Evolutionary conservation across 2,888 invertebrate species (phyloP), one percentile per base, ranked within the genome.

Genomic region (Apamea sordens): DNA sequence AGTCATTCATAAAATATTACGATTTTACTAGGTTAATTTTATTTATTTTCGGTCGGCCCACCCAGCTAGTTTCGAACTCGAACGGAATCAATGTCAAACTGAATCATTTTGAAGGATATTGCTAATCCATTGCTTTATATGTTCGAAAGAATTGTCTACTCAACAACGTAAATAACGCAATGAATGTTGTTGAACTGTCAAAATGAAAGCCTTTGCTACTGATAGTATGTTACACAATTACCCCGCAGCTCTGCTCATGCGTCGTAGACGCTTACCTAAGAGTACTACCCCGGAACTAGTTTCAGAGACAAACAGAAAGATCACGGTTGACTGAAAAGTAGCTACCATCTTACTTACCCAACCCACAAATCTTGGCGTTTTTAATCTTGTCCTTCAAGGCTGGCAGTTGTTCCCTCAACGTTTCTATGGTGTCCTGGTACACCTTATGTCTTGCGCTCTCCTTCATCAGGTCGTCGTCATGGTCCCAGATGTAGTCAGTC

Each of bases 281-380:
- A n/a, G n/a, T n/a, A n/a, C 24, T 15, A 32, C 8, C 15, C 53
- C 6, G 6, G 53, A 69, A 36, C n/a, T 18, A 67, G 18, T 71
- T n/a, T 4, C 21, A 32, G 10, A 67, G 15, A 13, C n/a, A 8
- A 67, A 21, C 64, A 64, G 64, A 64, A 36, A 11, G 11, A 36
- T 64, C 10, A 5, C 21, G 1, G 24, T 36, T 36, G 10, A 5
- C 11, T 28, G 36, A 76, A 76, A 24, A 76, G 3, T 18, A 21
- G 24, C 18, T 15, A n/a, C 21, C 8, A 74, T 36, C 0, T 32
- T 13, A 61, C 87, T 90, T 79, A 97, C 97, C 97, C 75, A 94
- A 92, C 5, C 97, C 97, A 83, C 97, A 97, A 44, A 95, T 92
- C 92, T 96, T 97, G 5, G 97, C 97, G 81, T 93, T 96, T 89